Percentiles rank a stretch among this genome's conserved stretches.
Conservation (phyloP, 2,888 invertebrate species). For the Pecten maximus region DNA sequence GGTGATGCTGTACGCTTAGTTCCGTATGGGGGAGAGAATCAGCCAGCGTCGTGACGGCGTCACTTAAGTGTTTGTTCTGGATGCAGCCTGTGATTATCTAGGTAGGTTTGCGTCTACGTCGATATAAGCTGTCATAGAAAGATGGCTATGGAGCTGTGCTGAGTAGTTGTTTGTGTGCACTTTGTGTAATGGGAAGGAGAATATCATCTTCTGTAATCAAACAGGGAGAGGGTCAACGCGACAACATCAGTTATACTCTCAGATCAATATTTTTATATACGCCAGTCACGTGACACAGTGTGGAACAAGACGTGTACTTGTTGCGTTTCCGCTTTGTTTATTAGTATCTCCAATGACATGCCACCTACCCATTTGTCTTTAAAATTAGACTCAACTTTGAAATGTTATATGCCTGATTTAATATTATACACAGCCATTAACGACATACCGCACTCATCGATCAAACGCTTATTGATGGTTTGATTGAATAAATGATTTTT, state of each 20-base stretch:
- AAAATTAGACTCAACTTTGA: not conserved
- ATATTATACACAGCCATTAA: not conserved
- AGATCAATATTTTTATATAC: not conserved
- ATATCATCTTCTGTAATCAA: not conserved
- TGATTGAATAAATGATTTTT: not conserved
- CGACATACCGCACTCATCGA: not conserved
- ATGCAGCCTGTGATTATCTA: not conserved
- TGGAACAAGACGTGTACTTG: not conserved
- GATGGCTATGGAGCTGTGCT: not conserved
- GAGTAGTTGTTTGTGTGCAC: conserved; percentile 19
- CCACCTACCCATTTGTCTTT: not conserved
- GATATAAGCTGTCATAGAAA: not conserved
- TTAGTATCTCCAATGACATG: not conserved
- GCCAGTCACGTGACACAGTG: not conserved
- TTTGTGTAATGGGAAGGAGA: not conserved
- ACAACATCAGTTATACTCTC: not conserved
- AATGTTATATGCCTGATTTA: not conserved
- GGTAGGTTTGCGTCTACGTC: not conserved
- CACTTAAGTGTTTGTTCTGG: not conserved
- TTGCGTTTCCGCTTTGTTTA: not conserved
- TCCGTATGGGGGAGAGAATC: not conserved
- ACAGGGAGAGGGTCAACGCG: not conserved
- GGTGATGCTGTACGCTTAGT: not conserved
- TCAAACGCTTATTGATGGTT: not conserved
- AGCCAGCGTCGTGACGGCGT: not conserved